Evolutionary conservation across 1,140 invertebrate species (phyloP), one percentile per base, ranked within the genome.

Genomic region (Hestina assimilis): DNA sequence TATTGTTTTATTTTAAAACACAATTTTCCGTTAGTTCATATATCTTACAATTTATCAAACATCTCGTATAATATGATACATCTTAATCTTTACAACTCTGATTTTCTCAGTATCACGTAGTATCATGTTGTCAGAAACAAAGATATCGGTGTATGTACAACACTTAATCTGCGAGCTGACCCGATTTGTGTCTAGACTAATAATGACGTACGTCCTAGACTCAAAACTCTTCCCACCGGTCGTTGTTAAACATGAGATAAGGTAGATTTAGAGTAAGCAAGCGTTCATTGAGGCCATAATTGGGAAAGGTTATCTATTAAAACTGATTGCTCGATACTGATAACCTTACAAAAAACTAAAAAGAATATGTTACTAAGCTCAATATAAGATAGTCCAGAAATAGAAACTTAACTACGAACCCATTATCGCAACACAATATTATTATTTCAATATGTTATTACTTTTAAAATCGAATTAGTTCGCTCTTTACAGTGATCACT

Each of bases 191-290:
- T 66, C 75, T 79, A 75, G 82, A 71, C 79, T 78, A 77, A 75
- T 73, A 78, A 77, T 83, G 79, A 85, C 77, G 79, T 86, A 71
- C 72, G 65, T 66, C 73, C 78, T 83, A 81, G 69, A 74, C 74
- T 74, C 55, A 60, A 70, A n/a, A 79, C 70, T 76, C 65, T 69
- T 75, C 69, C 61, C 61, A 58, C 54, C 63, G 23, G 65, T 61
- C 52, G 73, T 71, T 55, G 43, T 75, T 67, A 80, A 80, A 81
- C 75, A 83, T 38, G 33, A 77, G 79, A 84, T 84, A 82, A 82
- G 50, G 52, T 54, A 77, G 74, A 82, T 80, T 82, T 79, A 82
- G 54, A 59, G 38, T 60, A 57, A 40, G 41, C 42, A 35, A 60
- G 47, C 38, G 26, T 24, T 61, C 54, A 67, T 71, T 75, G 61